phyloP scores from a whole-genome alignment of 1,140 invertebrate species.

The Drosophila triauraria region DNA sequence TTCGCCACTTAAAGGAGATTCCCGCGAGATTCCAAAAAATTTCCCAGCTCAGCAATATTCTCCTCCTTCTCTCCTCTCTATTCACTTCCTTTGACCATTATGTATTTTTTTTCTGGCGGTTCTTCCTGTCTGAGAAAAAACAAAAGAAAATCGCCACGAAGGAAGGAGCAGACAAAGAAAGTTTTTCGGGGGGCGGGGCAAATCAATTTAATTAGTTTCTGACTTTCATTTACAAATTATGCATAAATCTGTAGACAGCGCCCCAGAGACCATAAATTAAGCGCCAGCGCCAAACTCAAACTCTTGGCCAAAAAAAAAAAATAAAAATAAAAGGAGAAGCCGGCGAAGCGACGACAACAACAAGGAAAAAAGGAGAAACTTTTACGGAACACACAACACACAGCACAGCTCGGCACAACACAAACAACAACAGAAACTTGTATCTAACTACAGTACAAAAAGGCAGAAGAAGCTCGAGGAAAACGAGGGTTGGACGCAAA shows the following conservation, averaged over 20 bases:
- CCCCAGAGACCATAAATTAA: conserved; percentile 81
- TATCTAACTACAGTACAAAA: conserved; percentile 71
- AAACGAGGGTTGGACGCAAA: conserved; percentile 76
- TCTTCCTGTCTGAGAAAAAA: conserved; percentile 23
- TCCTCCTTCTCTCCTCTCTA: background rate
- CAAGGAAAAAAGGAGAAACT: conserved; percentile 46
- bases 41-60: conserved; percentile 11
- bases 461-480: conserved; percentile 16
- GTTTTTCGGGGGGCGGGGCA: conserved; percentile 34
- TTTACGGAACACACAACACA: conserved; percentile 25
- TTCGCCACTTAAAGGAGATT: conserved; percentile 16
- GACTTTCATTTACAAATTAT: conserved; percentile 83
- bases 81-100: conserved; percentile 14
- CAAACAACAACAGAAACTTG: conserved; percentile 71
- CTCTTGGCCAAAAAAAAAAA: conserved; percentile 40
- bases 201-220: conserved; percentile 83
- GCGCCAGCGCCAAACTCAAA: conserved; percentile 66
- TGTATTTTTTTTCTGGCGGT: background rate
- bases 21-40: conserved; percentile 19
- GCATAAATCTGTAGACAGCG: conserved; percentile 82
- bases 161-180: conserved; percentile 35
- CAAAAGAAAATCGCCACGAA: conserved; percentile 33
- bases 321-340: conserved; percentile 8
- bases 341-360: conserved; percentile 14
- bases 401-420: conserved; percentile 53